Evolutionary conservation across 2,888 invertebrate genomes (phyloP), one percentile per base, ranked within the genome.

Genomic region (Strigamia maritima): DNA sequence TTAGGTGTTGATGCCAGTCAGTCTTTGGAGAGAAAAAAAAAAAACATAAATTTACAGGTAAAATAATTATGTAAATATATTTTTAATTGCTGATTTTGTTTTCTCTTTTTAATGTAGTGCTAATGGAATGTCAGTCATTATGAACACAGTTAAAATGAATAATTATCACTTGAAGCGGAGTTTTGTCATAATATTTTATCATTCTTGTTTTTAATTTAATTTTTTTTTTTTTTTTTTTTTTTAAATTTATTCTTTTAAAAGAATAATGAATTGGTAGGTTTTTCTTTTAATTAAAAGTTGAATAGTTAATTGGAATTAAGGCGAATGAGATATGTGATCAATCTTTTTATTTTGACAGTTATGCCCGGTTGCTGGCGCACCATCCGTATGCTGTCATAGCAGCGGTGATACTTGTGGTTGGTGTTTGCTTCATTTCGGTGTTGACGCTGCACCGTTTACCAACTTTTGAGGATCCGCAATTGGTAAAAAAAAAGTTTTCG

Each of bases 401-500:
- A 80, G 88, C 89, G 65, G 89, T 92, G 80, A 87, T 89, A 80
- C 88, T 91, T 79, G 88, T 92, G 81, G 91, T 91, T 79, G 86
- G 89, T 76, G 89, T 90, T 76, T 92, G 92, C 84, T 87, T 92
- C 75, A 89, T 91, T 78, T 89, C 92, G 80, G 90, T 91, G 77
- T 86, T 91, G 81, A 89, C 90, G 65, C 87, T 90, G 26, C 90
- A 89, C 83, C 88, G 89, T 77, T 86, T 90, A 79, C 95, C 95
- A 49, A 91, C 92, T 85, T 96, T 97, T 87, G 90, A 91, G 82
- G 94, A 96, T 86, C 96, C 96, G 28, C 91, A 93, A 84, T 87
- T 92, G 88, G 93, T 93, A 87, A 88, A 88, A 86, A 80, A 24
- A 87, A 88, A 88, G 85, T 80, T 10, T n/a, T n/a, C n/a, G n/a